Conservation (phyloP, 2,113 vertebrate genomes). For the Mus spicilegus region DNA sequence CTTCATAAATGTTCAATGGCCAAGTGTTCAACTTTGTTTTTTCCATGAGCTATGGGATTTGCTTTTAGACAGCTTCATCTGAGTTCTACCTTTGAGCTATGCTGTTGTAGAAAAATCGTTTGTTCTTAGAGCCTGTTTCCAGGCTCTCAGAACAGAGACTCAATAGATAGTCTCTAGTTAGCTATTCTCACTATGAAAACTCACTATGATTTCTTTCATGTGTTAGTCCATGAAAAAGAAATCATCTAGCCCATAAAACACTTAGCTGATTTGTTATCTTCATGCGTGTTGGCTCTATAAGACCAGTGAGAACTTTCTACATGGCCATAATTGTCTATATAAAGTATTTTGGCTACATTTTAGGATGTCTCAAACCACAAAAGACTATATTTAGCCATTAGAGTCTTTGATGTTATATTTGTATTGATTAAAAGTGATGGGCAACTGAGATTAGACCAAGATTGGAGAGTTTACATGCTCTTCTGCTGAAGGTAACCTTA, state of each 20-base stretch:
- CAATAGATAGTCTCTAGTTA: neutral
- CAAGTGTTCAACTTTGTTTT: neutral
- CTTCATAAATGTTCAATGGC: neutral
- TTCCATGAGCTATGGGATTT: neutral
- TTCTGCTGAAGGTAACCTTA: neutral
- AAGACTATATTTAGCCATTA: neutral
- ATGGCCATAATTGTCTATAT: neutral
- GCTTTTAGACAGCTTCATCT: neutral
- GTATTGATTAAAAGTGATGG: constrained; percentile 13
- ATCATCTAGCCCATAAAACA: neutral
- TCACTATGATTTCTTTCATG: neutral
- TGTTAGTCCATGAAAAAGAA: neutral
- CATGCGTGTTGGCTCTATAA: neutral
- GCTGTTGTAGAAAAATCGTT: neutral
- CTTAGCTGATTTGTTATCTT: neutral
- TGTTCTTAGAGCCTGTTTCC: neutral
- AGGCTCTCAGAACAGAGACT: no score
- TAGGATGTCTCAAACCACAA: neutral
- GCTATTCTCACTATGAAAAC: neutral
- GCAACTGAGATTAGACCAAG: neutral
- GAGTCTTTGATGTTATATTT: neutral
- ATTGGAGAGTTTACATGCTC: neutral
- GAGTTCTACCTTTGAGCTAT: neutral
- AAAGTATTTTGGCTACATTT: neutral
- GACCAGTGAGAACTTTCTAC: neutral